Conservation (phyloP, 2,797 vertebrate species). For the Ptychobarbus kaznakovi region DNA sequence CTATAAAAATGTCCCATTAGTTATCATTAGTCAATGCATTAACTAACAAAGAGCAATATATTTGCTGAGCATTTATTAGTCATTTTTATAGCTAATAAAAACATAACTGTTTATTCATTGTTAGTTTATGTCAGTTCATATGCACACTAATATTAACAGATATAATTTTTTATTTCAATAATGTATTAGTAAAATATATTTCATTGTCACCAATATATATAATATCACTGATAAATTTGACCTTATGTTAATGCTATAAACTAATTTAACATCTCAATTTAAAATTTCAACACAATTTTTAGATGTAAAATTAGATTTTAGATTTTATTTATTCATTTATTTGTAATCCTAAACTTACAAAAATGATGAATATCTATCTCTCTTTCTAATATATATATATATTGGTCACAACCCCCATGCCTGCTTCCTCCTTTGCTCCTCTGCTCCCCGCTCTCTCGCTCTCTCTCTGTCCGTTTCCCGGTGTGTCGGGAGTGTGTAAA, state of each 20-base stretch:
- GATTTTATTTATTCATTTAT: background rate
- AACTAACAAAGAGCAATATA: background rate
- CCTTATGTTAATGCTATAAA: background rate
- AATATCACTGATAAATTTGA: background rate
- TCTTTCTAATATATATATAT: background rate
- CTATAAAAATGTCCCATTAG: background rate
- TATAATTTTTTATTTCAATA: background rate
- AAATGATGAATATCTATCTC: background rate
- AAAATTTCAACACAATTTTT: background rate
- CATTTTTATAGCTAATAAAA: background rate
- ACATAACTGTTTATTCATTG: background rate
- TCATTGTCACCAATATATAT: background rate
- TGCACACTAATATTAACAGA: background rate
- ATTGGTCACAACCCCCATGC: background rate
- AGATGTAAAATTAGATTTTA: background rate
- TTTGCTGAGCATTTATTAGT: background rate
- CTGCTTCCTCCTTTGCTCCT: constrained; percentile 16
- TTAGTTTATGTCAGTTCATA: background rate
- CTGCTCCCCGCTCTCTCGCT: constrained; percentile 4
- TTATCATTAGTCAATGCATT: background rate
- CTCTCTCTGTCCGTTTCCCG: constrained; percentile 40
- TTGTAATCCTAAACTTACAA: background rate
- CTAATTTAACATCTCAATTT: background rate
- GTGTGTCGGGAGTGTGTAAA: constrained; percentile 73
- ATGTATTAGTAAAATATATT: background rate